phyloP scores from a whole-genome alignment of 1,140 invertebrate genomes.

The Drosophila kurseongensis region DNA sequence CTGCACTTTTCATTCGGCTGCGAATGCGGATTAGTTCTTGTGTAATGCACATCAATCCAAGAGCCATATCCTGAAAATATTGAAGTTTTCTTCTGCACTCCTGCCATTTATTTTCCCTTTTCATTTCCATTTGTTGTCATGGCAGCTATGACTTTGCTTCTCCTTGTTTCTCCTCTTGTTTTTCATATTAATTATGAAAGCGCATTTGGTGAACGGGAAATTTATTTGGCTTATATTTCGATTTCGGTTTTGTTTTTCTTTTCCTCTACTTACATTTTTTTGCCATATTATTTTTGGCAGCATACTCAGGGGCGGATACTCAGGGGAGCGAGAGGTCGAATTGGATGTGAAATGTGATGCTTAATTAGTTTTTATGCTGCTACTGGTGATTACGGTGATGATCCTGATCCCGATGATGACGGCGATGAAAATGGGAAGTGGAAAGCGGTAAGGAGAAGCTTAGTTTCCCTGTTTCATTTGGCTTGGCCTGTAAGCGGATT shows the following conservation, averaged over 20 bases:
- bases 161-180: conserved; percentile 13
- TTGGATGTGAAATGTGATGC: conserved; percentile 80
- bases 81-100: conserved; percentile 20
- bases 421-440: conserved; percentile 13
- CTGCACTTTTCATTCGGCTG: conserved; percentile 63
- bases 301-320: conserved; percentile 26
- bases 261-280: conserved; percentile 12
- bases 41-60: conserved; percentile 75
- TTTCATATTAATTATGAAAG: conserved; percentile 82
- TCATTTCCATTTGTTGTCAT: conserved; percentile 46
- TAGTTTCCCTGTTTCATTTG: conserved; percentile 10
- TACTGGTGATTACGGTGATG: conserved; percentile 31
- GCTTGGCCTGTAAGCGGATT: conserved; percentile 18
- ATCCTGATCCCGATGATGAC: conserved; percentile 46
- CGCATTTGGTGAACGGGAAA: conserved; percentile 74
- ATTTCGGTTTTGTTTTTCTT: conserved; percentile 50
- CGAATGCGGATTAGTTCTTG: conserved; percentile 61
- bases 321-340: conserved; percentile 52
- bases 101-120: conserved; percentile 39
- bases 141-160: conserved; percentile 15
- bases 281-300: conserved; percentile 30
- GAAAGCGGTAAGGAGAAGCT: conserved; percentile 2
- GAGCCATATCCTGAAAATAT: conserved; percentile 35
- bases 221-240: conserved; percentile 82
- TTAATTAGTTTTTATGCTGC: conserved; percentile 74